Base-by-base conservation (phyloP, 1,140 invertebrate genomes). In the Diabrotica undecimpunctata region DNA sequence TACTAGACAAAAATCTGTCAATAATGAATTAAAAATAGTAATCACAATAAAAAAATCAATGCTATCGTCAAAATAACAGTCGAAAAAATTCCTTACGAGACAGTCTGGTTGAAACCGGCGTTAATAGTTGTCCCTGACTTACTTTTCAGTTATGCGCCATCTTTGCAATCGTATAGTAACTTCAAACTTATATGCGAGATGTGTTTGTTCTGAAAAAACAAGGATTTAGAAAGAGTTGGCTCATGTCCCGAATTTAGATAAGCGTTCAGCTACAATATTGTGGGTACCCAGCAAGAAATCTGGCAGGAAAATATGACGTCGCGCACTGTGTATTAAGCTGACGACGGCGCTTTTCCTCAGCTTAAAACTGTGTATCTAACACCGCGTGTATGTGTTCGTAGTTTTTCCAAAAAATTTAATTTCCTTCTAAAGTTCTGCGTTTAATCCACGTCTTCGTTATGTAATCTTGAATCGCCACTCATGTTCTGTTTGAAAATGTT, bases 211-310 rank as follows among this genome's bases (percentile, higher is more conserved):
- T 58, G 35, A 58, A 58, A 39, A 58, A 58, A 58, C 38, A 39
- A 58, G 56, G 56, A 58, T 58, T 58, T 58, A 58, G 56, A 58
- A 39, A 58, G 56, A 58, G 36, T 58, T 58, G 56, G 56, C 35
- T n/a, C 12, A 25, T 58, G 11, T 11, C 56, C 56, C 10, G 37
- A 58, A 58, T 58, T 58, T 58, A 58, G 56, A 58, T 58, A 58
- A 58, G 56, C 56, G 36, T 13, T 46, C 35, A 58, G 56, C 56
- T 58, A 58, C 56, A 58, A 58, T n/a, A 38, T 39, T 8, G 56
- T 58, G 41, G 5, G 8, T 38, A 12, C 56, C 56, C 11, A 39
- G 35, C 35, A 58, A 36, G 38, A 58, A 58, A 58, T 58, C 56
- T 38, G 56, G 56, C 39, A 25, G 56, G 56, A 11, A 46, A 58